phyloP scores from a whole-genome alignment of 2,113 vertebrate genomes.

The Nycticebus coucang region DNA sequence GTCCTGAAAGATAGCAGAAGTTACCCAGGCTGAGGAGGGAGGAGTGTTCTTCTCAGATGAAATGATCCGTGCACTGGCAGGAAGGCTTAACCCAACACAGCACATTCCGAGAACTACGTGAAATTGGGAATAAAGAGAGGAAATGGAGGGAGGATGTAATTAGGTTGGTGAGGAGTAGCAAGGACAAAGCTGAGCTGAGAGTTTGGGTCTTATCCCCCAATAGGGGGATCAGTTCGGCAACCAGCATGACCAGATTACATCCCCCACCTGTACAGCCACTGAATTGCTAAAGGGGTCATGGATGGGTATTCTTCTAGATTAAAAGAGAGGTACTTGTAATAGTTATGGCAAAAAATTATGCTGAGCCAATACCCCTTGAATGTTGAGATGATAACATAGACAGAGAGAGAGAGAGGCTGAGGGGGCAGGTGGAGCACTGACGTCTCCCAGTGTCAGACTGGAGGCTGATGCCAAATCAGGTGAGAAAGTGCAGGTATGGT shows the following conservation, averaged over 20 bases:
- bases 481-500: background rate
- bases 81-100: background rate
- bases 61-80: background rate
- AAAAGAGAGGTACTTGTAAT: background rate
- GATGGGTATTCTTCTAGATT: background rate
- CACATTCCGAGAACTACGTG: background rate
- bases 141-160: background rate
- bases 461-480: background rate
- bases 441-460: background rate
- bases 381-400: background rate
- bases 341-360: background rate
- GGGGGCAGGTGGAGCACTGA: background rate
- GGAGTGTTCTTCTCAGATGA: background rate
- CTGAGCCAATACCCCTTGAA: background rate
- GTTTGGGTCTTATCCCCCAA: background rate
- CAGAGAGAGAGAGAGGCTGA: background rate
- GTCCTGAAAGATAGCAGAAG: background rate
- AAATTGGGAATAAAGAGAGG: background rate
- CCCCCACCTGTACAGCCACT: background rate
- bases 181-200: background rate
- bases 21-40: background rate
- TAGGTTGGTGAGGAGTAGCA: background rate
- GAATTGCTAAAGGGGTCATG: background rate
- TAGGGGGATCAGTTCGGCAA: background rate
- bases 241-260: background rate